These are phyloP conservation scores for Cosmopolites sordidus DNA, from an alignment of 2,888 invertebrate genomes.

Conservation along the genomic window DNA sequence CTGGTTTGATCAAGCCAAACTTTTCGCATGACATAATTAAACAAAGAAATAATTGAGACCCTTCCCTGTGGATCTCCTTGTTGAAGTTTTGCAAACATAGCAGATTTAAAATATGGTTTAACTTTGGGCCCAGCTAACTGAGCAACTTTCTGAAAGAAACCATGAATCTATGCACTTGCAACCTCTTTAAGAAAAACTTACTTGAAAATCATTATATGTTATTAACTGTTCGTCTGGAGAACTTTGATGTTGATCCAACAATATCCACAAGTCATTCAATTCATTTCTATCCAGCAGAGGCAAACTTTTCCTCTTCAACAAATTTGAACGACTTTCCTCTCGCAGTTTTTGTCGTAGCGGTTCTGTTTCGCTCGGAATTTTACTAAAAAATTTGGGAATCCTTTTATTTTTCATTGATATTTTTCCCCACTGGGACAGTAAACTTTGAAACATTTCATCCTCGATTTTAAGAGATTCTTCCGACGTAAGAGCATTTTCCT, in stretches of 20 bases:
- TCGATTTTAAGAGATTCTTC: conserved; percentile 41
- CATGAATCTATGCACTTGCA: not conserved
- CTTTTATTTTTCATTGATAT: conserved; percentile 47
- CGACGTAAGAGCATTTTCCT: conserved; percentile 28
- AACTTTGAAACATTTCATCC: conserved; percentile 39
- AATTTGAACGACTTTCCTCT: conserved; percentile 84
- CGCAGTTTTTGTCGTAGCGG: conserved; percentile 73
- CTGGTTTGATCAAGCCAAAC: conserved; percentile 94
- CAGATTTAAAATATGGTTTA: conserved; percentile 73
- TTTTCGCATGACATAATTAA: conserved; percentile 93
- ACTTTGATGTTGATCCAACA: conserved; percentile 78
- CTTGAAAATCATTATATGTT: conserved; percentile 76
- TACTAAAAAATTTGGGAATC: conserved; percentile 73
- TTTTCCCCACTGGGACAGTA: conserved; percentile 36
- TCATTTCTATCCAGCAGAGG: conserved; percentile 85
- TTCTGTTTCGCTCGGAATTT: conserved; percentile 73
- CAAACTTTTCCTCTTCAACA: conserved; percentile 78
- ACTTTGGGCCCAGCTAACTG: conserved; percentile 60
- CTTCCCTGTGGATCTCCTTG: conserved; percentile 82
- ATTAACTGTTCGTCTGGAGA: conserved; percentile 78
- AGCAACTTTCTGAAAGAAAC: conserved; percentile 56
- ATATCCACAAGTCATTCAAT: conserved; percentile 73
- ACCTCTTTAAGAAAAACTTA: too few species aligned
- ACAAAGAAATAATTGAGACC: conserved; percentile 83
- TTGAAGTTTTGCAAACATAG: conserved; percentile 82